Conservation (phyloP, 2,797 vertebrate genomes). For the Sebastes hopkinsi region DNA sequence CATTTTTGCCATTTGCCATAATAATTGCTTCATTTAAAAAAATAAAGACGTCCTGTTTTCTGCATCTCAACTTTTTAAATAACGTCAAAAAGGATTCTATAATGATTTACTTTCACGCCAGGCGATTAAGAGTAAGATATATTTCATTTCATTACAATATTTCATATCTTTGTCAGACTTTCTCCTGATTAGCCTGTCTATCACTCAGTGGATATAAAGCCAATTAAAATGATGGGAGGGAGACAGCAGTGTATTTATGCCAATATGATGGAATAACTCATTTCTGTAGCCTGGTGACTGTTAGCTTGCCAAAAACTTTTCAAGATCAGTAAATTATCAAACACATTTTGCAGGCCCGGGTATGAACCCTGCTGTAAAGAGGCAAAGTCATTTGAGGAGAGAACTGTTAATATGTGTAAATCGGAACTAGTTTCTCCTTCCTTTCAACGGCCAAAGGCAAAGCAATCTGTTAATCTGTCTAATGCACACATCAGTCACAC, state of each 20-base stretch:
- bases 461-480: background rate
- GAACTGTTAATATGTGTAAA: background rate
- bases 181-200: background rate
- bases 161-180: background rate
- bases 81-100: background rate
- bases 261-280: background rate
- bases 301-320: background rate
- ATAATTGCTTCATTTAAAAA: background rate
- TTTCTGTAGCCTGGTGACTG: background rate
- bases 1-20: background rate
- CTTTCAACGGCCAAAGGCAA: background rate
- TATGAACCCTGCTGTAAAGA: background rate
- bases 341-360: background rate
- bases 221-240: slow-evolving; percentile 7
- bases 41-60: background rate
- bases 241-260: slow-evolving; percentile 1
- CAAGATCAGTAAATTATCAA: background rate
- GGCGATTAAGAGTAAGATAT: background rate
- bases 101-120: background rate
- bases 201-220: background rate
- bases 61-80: background rate
- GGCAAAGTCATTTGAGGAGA: background rate
- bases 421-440: slow-evolving; percentile 3
- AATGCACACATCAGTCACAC: slow-evolving; percentile 1
- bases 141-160: background rate